Base-by-base conservation (phyloP, 1,140 invertebrate genomes). In the Hestina assimilis region DNA sequence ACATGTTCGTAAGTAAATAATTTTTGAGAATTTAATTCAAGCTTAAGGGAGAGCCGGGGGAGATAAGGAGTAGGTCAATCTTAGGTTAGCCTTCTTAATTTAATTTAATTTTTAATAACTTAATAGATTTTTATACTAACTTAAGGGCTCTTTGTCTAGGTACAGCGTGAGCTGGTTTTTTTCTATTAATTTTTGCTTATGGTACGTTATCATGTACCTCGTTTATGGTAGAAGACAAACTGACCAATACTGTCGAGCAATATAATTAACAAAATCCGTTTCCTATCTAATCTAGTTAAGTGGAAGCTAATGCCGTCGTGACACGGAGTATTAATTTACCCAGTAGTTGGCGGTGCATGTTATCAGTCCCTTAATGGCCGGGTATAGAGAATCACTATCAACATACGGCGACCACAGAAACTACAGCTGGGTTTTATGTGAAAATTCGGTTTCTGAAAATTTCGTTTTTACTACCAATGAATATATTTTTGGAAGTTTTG, bases 301-400 rank as follows among this genome's bases (percentile, higher is more conserved):
- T 79, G 78, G 72, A 64, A 70, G 67, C 63, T 79, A 79, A 79
- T 76, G 75, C 75, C 53, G 56, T 63, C 66, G 70, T 70, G 69
- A 69, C 69, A 68, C 63, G 47, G 66, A 55, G 62, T 69, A 69
- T 74, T 74, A 72, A 71, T 76, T 72, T 65, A 72, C 67, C 61
- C 47, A 59, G 63, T 61, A 66, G 63, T 57, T 62, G 55, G 20
- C 33, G 19, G 19, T 38, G 14, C 33, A 17, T 46, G 56, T 60
- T 78, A 78, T 78, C 73, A 60, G 28, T 45, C 7, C 52, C 52
- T 74, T 75, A 76, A 80, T 78, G 75, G 66, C 59, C 53, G 69
- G 67, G 59, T 66, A 63, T 66, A 71, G 66, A 69, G 70, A 66
- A 63, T 69, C 64, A 70, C 69, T 72, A 76, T 58, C 56, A 29